Base-by-base conservation (phyloP, 2,113 vertebrate species). In the Pipa parva region DNA sequence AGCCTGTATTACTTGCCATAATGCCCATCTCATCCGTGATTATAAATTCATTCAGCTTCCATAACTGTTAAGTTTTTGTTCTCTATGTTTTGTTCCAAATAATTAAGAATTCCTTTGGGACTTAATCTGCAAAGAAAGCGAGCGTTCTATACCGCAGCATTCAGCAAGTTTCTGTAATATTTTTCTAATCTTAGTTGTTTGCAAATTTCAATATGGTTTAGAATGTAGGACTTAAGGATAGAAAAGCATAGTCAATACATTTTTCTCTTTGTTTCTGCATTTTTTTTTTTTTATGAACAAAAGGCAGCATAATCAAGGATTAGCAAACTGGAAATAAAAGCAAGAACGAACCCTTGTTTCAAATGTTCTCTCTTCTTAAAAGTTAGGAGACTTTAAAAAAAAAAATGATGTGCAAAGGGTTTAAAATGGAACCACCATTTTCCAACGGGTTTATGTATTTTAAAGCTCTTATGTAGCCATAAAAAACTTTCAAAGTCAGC, bases 71-170 rank as follows among this genome's bases (percentile, higher is more conserved):
- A 24, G 52, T 69, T 37, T 39, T 52, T 69, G 33, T 61, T 25
- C 27, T 45, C 49, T 31, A 15, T 37, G 57, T 61, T 69, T 69
- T 69, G 66, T 69, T 69, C 33, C 57, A 69, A 61, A 69, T 69
- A 69, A 61, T 69, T 69, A 69, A 54, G 20, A 27, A 42, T 69
- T n/a, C 55, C 55, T 36, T 57, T 57, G 18, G 66, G n/a, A 27
- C 27, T 52, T 69, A 60, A 69, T 69, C 66, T 69, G 48, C 24
- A 45, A 69, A 54, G 36, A 69, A 61, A 49, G 49, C 45, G 27
- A 37, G 15, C 42, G 49, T 36, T 29, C n/a, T 36, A 69, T 54
- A 25, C 58, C 12, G 45, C 46, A 61, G 37, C 51, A 31, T 69
- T 69, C 28, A 42, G 25, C 45, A 28, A 60, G 15, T 61, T 54